A percentile compares a stretch with the other conserved stretches of the same genome.
Conservation (phyloP, 37 sponge, comb jelly and placozoan genomes). For the Hexactinellida sp. region DNA sequence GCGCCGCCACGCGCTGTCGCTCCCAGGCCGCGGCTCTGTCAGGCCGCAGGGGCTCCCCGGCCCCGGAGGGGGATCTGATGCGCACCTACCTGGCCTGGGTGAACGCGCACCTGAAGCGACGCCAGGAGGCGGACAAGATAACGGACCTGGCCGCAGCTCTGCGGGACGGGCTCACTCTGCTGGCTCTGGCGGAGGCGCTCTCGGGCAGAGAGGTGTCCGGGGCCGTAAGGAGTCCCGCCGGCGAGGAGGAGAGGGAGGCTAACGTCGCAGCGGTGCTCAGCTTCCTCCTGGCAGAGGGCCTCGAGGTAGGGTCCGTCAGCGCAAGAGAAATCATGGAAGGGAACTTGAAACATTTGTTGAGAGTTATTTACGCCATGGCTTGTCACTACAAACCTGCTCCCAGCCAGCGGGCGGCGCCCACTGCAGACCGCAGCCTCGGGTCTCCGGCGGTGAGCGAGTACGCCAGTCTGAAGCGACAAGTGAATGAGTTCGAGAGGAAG, state of each 20-base stretch:
- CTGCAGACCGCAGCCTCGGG: not conserved
- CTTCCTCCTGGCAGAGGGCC: not conserved
- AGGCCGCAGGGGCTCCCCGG: not conserved
- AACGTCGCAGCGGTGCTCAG: not conserved
- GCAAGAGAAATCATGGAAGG: not conserved
- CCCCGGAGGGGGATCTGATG: not conserved
- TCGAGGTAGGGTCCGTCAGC: not conserved
- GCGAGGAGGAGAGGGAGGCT: not conserved
- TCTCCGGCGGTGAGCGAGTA: not conserved
- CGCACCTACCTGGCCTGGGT: not conserved
- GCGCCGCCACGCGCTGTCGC: not conserved
- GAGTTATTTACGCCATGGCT: not conserved
- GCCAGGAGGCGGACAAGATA: not conserved
- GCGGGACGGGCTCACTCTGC: not conserved
- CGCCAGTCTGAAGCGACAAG: not conserved
- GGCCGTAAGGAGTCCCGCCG: not conserved
- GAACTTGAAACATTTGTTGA: not conserved
- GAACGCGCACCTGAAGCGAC: not conserved
- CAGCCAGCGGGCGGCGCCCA: not conserved
- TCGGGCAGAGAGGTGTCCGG: not conserved
- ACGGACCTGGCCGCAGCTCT: not conserved
- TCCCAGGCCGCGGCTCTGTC: not conserved
- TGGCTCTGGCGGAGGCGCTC: not conserved
- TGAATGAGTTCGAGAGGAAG: conserved; percentile 7
- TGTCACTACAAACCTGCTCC: not conserved